Evolutionary conservation across 1,140 invertebrate species (phyloP), one percentile per base, ranked within the genome.

Genomic region (Calosoma granatense): DNA sequence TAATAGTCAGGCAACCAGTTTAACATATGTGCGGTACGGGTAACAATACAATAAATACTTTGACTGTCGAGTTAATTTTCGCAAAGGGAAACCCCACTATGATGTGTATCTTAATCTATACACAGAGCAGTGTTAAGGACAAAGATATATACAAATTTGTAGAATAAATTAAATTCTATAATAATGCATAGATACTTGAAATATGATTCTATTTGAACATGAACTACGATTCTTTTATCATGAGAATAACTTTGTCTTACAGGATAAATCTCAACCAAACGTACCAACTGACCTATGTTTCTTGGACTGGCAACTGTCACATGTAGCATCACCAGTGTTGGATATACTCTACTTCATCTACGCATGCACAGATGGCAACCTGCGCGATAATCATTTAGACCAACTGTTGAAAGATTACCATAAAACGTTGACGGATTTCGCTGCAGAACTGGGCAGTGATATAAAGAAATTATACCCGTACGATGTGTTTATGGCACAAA

Each of bases 341-440:
- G 80, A 82, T 60, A 57, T 82, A 1, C 43, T 72, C 30, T 79
- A 79, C 57, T 73, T 78, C 59, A 62, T 81, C 1, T 76, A 75
- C 61, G 72, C 68, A 1, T 74, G 74, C 19, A 73, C 76, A 1
- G 69, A 74, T 23, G 64, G 70, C 22, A 63, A 72, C 17, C 70
- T 75, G 21, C 66, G 78, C 4, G 60, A 59, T 3, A 22, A 71
- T 51, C 63, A 78, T 58, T 74, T 64, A 41, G 59, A 74, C n/a
- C 52, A 68, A 9, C 59, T 76, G 0, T 15, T 79, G 4, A 63
- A 72, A 14, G 58, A 70, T 23, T 79, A 78, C 59, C 70, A 79
- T 56, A 41, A 67, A 11, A 68, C 71, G n/a, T 62, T 81, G n/a
- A 62, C 51, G 1, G 60, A 64, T 4, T 54, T 51, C 36, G 56